Percentiles rank a stretch among this genome's conserved stretches.
Evolutionary conservation across 2,888 invertebrate genomes (phyloP).

Genomic region (Cremastinae sp.): DNA sequence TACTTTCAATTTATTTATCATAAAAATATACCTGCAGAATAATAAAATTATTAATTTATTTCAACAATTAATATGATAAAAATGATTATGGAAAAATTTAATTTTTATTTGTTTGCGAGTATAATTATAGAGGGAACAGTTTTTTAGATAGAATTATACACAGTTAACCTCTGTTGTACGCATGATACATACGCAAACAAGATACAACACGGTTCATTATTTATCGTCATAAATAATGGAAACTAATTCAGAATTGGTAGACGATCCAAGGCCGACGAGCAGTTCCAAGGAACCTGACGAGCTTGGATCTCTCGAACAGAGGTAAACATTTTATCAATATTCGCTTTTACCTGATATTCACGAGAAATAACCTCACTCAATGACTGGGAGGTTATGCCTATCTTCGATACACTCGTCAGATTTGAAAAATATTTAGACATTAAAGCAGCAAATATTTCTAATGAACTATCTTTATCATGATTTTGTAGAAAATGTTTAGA

Average conservation of each 20-base stretch:
- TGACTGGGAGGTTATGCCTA: conserved; percentile 41
- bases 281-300: conserved; percentile 58
- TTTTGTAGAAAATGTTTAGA: too few species aligned
- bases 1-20: background rate
- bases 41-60: too few species aligned
- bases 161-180: conserved; percentile 32
- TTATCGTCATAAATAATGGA: conserved; percentile 49
- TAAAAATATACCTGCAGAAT: background rate
- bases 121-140: too few species aligned
- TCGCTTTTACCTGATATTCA: conserved; percentile 5
- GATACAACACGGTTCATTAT: conserved; percentile 1
- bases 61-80: too few species aligned
- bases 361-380: background rate
- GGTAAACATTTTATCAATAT: conserved; percentile 61
- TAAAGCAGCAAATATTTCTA: background rate
- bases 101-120: too few species aligned
- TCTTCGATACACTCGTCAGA: background rate
- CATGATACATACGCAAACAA: background rate
- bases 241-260: conserved; percentile 55
- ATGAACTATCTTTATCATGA: too few species aligned
- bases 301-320: conserved; percentile 68
- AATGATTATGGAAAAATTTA: too few species aligned
- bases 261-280: conserved; percentile 53
- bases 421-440: background rate
- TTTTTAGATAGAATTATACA: too few species aligned